A percentile compares a stretch with the other conserved stretches of the same genome.
Evolutionary conservation across 2,888 invertebrate species (phyloP).

Genomic region (Lampropteryx suffumata): DNA sequence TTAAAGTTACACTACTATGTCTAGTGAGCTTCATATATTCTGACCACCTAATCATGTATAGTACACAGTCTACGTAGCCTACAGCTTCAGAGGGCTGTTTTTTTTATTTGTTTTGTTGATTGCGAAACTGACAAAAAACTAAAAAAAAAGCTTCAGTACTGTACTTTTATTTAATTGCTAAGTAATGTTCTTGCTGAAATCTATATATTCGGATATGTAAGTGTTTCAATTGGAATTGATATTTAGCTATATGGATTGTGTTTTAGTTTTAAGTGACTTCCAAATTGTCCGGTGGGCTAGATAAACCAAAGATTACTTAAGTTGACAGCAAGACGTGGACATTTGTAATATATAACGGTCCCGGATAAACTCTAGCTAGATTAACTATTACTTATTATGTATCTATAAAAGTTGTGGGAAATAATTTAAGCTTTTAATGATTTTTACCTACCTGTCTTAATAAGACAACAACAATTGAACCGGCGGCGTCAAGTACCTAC

Average conservation of each 20-base stretch:
- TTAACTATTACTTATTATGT: not conserved
- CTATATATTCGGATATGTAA: too few relatives aligned
- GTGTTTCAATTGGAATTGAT: slow-evolving; percentile 48
- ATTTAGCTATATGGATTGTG: slow-evolving; percentile 41
- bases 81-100: too few relatives aligned
- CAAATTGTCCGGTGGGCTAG: slow-evolving; percentile 76
- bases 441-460: slow-evolving; percentile 42
- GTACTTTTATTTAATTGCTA: too few relatives aligned
- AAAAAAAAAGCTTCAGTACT: too few relatives aligned
- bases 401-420: slow-evolving; percentile 65
- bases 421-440: slow-evolving; percentile 58
- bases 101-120: too few relatives aligned
- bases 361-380: slow-evolving; percentile 58
- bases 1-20: not conserved
- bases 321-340: slow-evolving; percentile 57
- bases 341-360: slow-evolving; percentile 70
- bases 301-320: slow-evolving; percentile 79
- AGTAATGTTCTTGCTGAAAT: too few relatives aligned
- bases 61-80: too few relatives aligned
- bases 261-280: slow-evolving; percentile 62
- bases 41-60: too few relatives aligned
- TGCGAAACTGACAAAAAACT: too few relatives aligned
- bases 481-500: slow-evolving; percentile 51
- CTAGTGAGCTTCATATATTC: too few relatives aligned
- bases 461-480: slow-evolving; percentile 60